phyloP scores from a whole-genome alignment of 2,888 invertebrate species.

The Trissoscelio sp. region DNA sequence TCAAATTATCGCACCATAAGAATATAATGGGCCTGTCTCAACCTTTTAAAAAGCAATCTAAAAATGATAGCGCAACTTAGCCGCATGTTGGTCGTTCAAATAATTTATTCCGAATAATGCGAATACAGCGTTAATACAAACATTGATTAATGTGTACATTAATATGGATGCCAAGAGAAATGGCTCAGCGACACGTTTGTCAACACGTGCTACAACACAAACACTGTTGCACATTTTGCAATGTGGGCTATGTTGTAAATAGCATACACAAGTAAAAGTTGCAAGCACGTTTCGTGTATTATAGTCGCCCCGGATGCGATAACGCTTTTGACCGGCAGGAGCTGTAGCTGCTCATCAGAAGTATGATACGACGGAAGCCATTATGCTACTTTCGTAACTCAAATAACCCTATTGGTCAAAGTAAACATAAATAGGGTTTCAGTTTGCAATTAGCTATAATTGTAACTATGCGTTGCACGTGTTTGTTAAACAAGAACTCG shows the following conservation, averaged over 20 bases:
- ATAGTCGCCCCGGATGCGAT: conserved; percentile 31
- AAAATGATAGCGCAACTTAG: not conserved
- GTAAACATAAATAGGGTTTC: conserved; percentile 47
- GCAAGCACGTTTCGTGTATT: conserved; percentile 37
- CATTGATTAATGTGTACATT: conserved; percentile 27
- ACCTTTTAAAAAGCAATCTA: not conserved
- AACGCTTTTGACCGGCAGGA: conserved; percentile 17
- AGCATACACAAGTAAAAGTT: conserved; percentile 45
- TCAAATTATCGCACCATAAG: too few species aligned
- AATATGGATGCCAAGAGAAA: conserved; percentile 14
- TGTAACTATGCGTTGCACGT: conserved; percentile 20
- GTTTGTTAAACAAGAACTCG: conserved; percentile 37
- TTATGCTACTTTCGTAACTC: conserved; percentile 53
- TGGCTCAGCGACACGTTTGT: conserved; percentile 31
- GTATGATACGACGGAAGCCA: conserved; percentile 33
- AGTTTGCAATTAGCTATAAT: conserved; percentile 39
- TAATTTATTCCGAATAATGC: conserved; percentile 1
- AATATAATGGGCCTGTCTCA: too few species aligned
- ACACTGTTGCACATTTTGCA: conserved; percentile 40
- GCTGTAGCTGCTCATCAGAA: conserved; percentile 28
- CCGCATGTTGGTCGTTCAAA: not conserved
- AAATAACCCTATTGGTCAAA: conserved; percentile 43
- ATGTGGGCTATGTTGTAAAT: conserved; percentile 41
- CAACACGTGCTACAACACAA: conserved; percentile 41
- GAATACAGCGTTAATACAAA: conserved; percentile 4